Evolutionary conservation across 2,888 invertebrate genomes (phyloP).

Genomic region (Parascotia fuliginaria): DNA sequence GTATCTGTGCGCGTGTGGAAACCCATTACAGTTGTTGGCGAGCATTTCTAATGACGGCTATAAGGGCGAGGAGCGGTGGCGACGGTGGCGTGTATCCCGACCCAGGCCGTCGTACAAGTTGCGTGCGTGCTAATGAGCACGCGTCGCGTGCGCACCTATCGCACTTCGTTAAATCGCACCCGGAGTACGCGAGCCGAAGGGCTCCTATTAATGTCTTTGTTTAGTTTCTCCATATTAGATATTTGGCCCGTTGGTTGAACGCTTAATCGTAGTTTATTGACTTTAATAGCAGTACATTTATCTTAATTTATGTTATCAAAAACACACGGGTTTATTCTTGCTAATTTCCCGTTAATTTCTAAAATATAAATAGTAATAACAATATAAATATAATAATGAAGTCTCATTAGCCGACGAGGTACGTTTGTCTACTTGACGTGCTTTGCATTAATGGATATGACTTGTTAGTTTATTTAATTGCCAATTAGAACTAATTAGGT

Average conservation of each 20-base stretch:
- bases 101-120: slow-evolving; percentile 51
- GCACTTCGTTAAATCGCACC: slow-evolving; percentile 74
- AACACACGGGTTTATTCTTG: not conserved
- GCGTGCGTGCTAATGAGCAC: slow-evolving; percentile 79
- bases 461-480: slow-evolving; percentile 5
- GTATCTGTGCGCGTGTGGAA: slow-evolving; percentile 53
- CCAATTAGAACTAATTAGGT: slow-evolving; percentile 10
- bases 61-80: slow-evolving; percentile 40
- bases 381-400: too few relatives aligned
- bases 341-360: not conserved
- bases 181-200: slow-evolving; percentile 58
- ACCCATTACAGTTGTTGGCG: slow-evolving; percentile 62
- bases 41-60: slow-evolving; percentile 68
- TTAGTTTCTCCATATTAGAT: slow-evolving; percentile 48
- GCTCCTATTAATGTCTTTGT: slow-evolving; percentile 57
- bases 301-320: not conserved
- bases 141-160: slow-evolving; percentile 77
- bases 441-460: not conserved
- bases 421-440: not conserved
- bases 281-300: not conserved
- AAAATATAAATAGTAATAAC: not conserved
- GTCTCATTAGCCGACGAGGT: not conserved
- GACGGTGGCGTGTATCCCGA: slow-evolving; percentile 19
- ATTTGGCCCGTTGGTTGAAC: slow-evolving; percentile 37
- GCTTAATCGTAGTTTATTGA: slow-evolving; percentile 17